Base-by-base conservation (phyloP, 2,888 invertebrate genomes). In the Acleris cristana region DNA sequence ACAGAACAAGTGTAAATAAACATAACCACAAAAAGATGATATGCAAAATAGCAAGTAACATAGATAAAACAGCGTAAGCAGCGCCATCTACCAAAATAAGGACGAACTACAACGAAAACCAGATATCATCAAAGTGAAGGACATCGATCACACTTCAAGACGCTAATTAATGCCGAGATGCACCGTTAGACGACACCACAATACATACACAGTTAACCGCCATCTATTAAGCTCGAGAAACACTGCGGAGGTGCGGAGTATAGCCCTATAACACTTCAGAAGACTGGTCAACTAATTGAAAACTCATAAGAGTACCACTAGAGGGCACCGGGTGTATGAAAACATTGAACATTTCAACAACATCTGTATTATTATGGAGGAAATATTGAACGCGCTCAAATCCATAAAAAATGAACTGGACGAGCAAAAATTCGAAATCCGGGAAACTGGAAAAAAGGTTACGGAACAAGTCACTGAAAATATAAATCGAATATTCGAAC, bases 381-480 rank as follows among this genome's bases (percentile, higher is more conserved):
- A 54, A 54, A 54, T 30, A 54, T 19, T 54, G 54, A 30, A 54
- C 16, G 30, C 54, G 8, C 54, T 54, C 8, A 54, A 54, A 54
- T 54, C 54, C 16, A 54, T 54, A 54, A 26, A 52, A 54, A 54
- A 30, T n/a, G 54, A 54, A 54, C 54, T 34, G 30, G n/a, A 54
- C 26, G 54, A 30, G 30, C 54, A 54, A 54, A 54, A 34, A 54
- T 30, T 30, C 54, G 54, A 54, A 54, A 54, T 54, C n/a, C 54
- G 54, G 54, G 54, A 54, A 54, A 54, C 54, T 30, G 54, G 54
- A 26, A 30, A 54, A 54, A 26, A 30, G n/a, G 30, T 54, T 16
- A 54, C 54, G 3, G 54, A 54, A 54, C 54, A 54, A 30, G 54
- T 54, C 54, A 54, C 54, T n/a, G 26, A 54, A 54, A 54, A 54